Percentiles rank a stretch among this genome's conserved stretches.
Evolutionary conservation across 2,113 vertebrate genomes (phyloP).

Genomic region (Fregata magnificens): DNA sequence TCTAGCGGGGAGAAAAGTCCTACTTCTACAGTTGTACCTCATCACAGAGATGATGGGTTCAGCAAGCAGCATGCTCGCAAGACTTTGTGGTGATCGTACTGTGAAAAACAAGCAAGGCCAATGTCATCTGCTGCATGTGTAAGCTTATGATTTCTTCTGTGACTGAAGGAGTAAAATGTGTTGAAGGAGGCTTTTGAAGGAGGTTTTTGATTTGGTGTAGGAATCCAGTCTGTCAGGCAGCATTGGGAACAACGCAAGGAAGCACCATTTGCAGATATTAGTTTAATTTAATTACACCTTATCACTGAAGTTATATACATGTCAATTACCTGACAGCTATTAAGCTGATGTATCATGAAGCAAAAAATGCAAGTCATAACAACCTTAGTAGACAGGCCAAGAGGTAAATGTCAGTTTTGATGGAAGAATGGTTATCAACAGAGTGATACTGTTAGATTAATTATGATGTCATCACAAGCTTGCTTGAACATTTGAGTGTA

Average conservation of each 20-base stretch:
- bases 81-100: not conserved
- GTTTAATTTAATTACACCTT: not conserved
- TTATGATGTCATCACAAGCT: not conserved
- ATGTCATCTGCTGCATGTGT: not conserved
- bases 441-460: not conserved
- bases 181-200: not conserved
- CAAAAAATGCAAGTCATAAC: not conserved
- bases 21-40: not conserved
- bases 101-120: not conserved
- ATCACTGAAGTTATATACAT: not conserved
- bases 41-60: not conserved
- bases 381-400: not conserved
- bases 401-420: not conserved
- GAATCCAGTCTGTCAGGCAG: not conserved
- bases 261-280: not conserved
- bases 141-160: not conserved
- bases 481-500: not conserved
- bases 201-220: not conserved
- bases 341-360: not conserved
- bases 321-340: not conserved
- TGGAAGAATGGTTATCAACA: not conserved
- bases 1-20: not conserved
- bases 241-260: not conserved
- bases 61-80: not conserved
- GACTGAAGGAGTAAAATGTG: not conserved